Evolutionary conservation across 2,113 vertebrate species (phyloP), one percentile per base, ranked within the genome.

Genomic region (Psilopogon haemacephalus): DNA sequence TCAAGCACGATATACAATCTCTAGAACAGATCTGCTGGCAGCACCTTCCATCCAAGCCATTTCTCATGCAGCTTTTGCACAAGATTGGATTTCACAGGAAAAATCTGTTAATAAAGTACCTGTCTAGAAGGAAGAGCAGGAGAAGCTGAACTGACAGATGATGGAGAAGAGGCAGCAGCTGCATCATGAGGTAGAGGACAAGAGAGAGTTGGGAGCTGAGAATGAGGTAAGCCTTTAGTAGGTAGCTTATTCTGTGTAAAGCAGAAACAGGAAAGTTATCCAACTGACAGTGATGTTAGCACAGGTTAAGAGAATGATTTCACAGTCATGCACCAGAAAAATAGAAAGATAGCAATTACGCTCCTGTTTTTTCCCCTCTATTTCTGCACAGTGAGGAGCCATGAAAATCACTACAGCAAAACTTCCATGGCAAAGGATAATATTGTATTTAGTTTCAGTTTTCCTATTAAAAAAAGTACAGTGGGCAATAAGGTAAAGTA

Each of bases 181-280:
- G 98, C 97, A 83, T 98, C 98, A 82, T 97, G 97, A 97, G 98
- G 94, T 69, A 97, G 96, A 97, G 94, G 97, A 14, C 85, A 95
- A 91, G 96, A 96, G 93, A 92, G 95, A 98, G 97, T 48, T 96
- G 96, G 95, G 63, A 97, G 94, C 71, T 95, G 85, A 97, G 95
- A 77, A 74, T 84, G 92, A 95, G 97, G 93, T 74, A 98, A 95
- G 96, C 84, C 96, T 96, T 97, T 97, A 95, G 96, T 94, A 72
- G 95, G 96, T 70, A 97, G 63, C 72, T 96, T 97, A 96, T 97
- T 97, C 98, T 98, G 97, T 96, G 91, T 79, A 95, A 93, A 97
- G 97, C 86, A 98, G 97, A 98, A 97, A 97, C 32, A 97, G 78
- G 87, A 97, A 59, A 97, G 86, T 96, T 93, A 97, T 67, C 73